A percentile compares a stretch with the other conserved stretches of the same genome.
Evolutionary conservation across 2,888 invertebrate species (phyloP).

Genomic region (Scaptomyza flava): DNA sequence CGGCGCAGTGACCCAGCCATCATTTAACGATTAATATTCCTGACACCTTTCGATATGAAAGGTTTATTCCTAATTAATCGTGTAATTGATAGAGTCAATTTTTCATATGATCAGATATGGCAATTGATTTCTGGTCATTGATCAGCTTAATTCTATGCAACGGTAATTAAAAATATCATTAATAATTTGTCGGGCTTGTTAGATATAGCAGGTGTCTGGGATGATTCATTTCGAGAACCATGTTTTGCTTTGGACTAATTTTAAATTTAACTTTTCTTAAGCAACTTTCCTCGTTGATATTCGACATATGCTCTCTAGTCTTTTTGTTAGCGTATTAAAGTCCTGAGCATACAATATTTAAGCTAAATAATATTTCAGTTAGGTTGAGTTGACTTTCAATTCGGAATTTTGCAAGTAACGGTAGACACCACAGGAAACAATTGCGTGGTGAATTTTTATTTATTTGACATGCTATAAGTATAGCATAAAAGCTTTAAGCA

Average conservation of each 20-base stretch:
- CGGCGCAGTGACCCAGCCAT: background rate
- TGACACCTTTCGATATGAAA: slow-evolving; percentile 12
- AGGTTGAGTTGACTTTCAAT: background rate
- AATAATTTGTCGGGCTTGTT: slow-evolving; percentile 22
- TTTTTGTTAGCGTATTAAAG: no score
- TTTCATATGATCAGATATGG: slow-evolving; percentile 43
- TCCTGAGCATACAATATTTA: no score
- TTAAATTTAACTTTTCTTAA: no score
- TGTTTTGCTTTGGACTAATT: no score
- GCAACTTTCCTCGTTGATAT: no score
- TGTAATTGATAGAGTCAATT: slow-evolving; percentile 53
- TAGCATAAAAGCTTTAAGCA: background rate
- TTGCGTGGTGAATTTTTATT: background rate
- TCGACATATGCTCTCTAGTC: no score
- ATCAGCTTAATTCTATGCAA: slow-evolving; percentile 45
- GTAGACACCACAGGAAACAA: background rate
- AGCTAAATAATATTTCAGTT: no score
- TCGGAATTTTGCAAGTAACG: background rate
- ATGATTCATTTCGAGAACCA: background rate
- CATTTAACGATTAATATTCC: background rate
- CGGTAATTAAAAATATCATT: slow-evolving; percentile 40
- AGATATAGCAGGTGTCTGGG: background rate
- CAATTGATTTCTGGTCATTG: slow-evolving; percentile 30
- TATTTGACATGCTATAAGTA: background rate
- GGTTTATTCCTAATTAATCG: slow-evolving; percentile 46